Conservation (phyloP, 2,797 vertebrate genomes). For the Emydoidea blandingii region DNA sequence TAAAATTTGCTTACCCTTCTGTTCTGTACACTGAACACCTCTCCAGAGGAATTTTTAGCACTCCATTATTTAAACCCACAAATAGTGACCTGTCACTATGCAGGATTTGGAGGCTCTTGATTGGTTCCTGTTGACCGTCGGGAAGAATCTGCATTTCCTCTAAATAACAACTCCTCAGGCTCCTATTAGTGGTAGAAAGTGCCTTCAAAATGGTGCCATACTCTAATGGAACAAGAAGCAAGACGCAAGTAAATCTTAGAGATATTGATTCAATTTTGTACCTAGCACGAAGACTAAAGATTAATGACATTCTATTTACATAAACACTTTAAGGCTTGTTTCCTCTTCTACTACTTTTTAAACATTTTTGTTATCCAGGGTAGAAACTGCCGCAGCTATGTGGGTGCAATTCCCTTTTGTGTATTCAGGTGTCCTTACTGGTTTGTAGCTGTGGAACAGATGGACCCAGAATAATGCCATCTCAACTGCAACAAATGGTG, state of each 20-base stretch:
- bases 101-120: conserved; percentile 95
- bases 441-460: neutral
- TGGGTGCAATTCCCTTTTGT: neutral
- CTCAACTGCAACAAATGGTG: neutral
- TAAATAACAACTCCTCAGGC: conserved; percentile 95
- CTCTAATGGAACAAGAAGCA: conserved; percentile 83
- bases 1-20: conserved; percentile 87
- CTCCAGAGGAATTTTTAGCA: conserved; percentile 95
- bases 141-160: conserved; percentile 97
- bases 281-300: conserved; percentile 4
- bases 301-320: conserved; percentile 10
- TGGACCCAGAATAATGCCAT: neutral
- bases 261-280: conserved; percentile 19
- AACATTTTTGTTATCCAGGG: neutral
- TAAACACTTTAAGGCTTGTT: neutral
- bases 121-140: conserved; percentile 86
- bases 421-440: neutral
- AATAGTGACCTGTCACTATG: conserved; percentile 95
- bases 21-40: conserved; percentile 91
- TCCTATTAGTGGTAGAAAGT: conserved; percentile 92
- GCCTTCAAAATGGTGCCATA: conserved; percentile 97
- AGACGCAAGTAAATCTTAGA: conserved; percentile 48
- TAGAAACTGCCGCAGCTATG: neutral
- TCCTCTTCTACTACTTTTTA: neutral
- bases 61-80: conserved; percentile 91